Percentiles rank a stretch among this genome's conserved stretches.
phyloP scores from a whole-genome alignment of 1,140 invertebrate genomes.

The Eurosta solidaginis region DNA sequence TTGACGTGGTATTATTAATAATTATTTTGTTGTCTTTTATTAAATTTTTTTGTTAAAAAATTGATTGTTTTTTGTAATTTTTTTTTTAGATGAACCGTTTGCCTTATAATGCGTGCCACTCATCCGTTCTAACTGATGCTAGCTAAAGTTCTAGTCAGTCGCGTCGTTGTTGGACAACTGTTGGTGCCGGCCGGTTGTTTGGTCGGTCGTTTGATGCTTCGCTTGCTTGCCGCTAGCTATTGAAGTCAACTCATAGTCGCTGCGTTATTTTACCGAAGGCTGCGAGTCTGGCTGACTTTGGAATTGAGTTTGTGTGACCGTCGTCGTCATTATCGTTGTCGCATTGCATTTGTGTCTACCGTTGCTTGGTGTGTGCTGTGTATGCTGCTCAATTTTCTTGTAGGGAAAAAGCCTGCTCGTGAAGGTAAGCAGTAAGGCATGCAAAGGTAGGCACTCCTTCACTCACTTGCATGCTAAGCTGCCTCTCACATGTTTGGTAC shows the following conservation, averaged over 20 bases:
- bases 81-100: not conserved
- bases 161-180: slow-evolving; percentile 37
- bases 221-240: slow-evolving; percentile 6
- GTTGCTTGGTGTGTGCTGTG: no score
- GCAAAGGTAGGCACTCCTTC: not conserved
- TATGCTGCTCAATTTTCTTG: slow-evolving; percentile 20
- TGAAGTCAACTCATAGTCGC: slow-evolving; percentile 3
- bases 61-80: slow-evolving; percentile 2
- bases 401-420: slow-evolving; percentile 45
- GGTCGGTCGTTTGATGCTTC: not conserved
- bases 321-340: not conserved
- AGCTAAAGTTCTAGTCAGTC: slow-evolving; percentile 23
- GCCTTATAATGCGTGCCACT: not conserved
- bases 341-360: slow-evolving; percentile 45
- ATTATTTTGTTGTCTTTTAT: no score
- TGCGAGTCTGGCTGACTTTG: not conserved
- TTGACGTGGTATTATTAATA: not conserved
- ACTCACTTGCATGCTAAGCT: not conserved
- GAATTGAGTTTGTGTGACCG: not conserved
- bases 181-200: slow-evolving; percentile 25
- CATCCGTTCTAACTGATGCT: slow-evolving; percentile 30
- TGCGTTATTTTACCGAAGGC: not conserved
- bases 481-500: not conserved
- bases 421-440: slow-evolving; percentile 28
- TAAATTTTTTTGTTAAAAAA: not conserved